These are phyloP conservation scores for Bufo bufo DNA, from an alignment of 2,113 vertebrate genomes.

Conservation along the genomic window DNA sequence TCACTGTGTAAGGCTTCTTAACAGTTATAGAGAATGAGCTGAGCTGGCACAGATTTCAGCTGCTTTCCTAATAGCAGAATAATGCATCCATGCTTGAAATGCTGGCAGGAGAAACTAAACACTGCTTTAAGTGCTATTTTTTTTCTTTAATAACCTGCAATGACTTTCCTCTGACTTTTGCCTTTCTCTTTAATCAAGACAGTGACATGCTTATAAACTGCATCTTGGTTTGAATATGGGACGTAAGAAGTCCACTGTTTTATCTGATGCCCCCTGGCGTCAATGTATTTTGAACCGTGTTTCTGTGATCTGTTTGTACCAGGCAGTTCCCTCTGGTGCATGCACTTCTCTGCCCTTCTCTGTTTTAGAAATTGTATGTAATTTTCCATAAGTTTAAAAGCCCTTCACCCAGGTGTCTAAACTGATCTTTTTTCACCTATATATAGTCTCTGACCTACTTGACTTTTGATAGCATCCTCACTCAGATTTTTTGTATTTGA, in stretches of 20 bases:
- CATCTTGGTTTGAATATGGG: background rate
- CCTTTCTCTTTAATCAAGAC: background rate
- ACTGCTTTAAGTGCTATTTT: slow-evolving; percentile 4
- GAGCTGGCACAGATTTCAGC: slow-evolving; percentile 17
- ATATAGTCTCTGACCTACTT: background rate
- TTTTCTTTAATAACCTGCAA: slow-evolving; percentile 12
- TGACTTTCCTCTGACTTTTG: background rate
- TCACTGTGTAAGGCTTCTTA: background rate
- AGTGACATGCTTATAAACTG: background rate
- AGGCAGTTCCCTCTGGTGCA: background rate
- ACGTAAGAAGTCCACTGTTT: background rate
- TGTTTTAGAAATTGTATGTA: background rate
- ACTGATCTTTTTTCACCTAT: background rate
- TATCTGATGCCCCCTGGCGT: background rate
- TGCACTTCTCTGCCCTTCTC: background rate
- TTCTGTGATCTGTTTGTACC: slow-evolving; percentile 1
- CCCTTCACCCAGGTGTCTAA: background rate
- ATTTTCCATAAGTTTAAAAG: background rate
- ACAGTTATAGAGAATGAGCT: background rate
- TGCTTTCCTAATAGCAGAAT: slow-evolving; percentile 29
- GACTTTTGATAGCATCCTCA: background rate
- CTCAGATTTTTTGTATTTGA: background rate
- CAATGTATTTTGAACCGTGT: background rate
- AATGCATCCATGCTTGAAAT: slow-evolving; percentile 29
- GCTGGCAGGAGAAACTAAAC: slow-evolving; percentile 8